A percentile compares a stretch with the other conserved stretches of the same genome.
phyloP scores from a whole-genome alignment of 1,140 invertebrate genomes.

The Neoseiulus cucumeris region DNA sequence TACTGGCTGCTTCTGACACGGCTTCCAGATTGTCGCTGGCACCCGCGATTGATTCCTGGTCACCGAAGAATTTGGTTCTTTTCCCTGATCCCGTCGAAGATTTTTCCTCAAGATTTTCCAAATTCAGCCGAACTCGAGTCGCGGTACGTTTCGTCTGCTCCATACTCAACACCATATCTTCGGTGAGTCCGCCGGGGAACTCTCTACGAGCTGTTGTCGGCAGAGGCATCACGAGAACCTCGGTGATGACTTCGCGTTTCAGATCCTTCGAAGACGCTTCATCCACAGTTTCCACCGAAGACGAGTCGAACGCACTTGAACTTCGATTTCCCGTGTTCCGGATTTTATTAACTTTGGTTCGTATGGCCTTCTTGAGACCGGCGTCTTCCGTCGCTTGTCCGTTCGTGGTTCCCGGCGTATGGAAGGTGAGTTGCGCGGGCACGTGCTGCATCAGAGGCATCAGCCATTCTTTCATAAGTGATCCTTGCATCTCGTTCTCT shows the following conservation, averaged over 20 bases:
- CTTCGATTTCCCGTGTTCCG: neutral
- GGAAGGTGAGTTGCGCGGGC: neutral
- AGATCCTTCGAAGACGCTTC: conserved; percentile 1
- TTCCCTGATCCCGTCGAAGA: conserved; percentile 19
- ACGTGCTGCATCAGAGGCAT: conserved; percentile 4
- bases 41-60: conserved; percentile 49
- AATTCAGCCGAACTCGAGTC: conserved; percentile 20
- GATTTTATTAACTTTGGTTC: neutral
- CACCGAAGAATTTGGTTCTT: conserved; percentile 53
- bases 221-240: conserved; percentile 47
- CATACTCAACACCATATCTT: conserved; percentile 40
- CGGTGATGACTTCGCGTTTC: conserved; percentile 25
- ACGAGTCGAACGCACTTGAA: neutral
- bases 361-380: neutral
- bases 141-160: conserved; percentile 23
- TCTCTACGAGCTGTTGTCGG: conserved; percentile 31
- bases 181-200: conserved; percentile 44
- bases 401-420: neutral
- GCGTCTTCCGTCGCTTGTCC: neutral
- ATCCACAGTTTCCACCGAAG: neutral
- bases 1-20: conserved; percentile 77
- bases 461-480: neutral
- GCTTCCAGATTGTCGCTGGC: conserved; percentile 82
- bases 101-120: conserved; percentile 21
- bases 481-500: neutral